Evolutionary conservation across 2,797 vertebrate genomes (phyloP), one percentile per base, ranked within the genome.

Genomic region (Anomalospiza imberbis): DNA sequence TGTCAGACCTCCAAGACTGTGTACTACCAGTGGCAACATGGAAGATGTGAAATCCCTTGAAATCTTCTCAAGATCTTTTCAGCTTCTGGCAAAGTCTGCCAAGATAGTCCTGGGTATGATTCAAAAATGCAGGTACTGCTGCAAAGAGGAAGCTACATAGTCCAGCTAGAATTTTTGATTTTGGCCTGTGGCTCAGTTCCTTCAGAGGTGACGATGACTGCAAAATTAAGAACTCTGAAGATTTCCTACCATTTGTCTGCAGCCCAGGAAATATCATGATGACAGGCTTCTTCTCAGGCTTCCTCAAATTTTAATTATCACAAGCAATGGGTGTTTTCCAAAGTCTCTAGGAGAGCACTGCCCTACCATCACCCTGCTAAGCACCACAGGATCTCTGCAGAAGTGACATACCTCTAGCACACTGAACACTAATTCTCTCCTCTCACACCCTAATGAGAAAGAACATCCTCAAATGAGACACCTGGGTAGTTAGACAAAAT

Each of bases 391-490:
- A 82, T 53, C 51, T 51, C 66, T 73, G 88, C 6, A 32, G 28
- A 14, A 79, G 20, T 38, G 50, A 87, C 26, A 4, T 20, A 87
- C 31, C 42, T 65, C 51, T 7, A 61, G 38, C 31, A 54, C 34
- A 58, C 20, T 2, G 8, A 89, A 73, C 54, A 31, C 50, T 73
- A 57, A 79, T 71, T 94, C 54, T 71, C 42, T 77, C 22, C 38
- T 84, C 38, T 81, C 26, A 75, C 26, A 68, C 25, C 26, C 57
- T 76, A 63, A 79, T 51, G 74, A 88, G 47, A 75, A 75, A 79
- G 22, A 88, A 61, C n/a, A 87, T 88, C 26, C 28, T 92, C 68
- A 93, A 71, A 80, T 50, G 38, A 93, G 60, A 86, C 24, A 57
- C 34, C 11, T 34, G 28, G 9, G 13, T 38, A 93, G 31, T 40